phyloP scores from a whole-genome alignment of 2,113 vertebrate species.

The Pachyramphus minor region DNA sequence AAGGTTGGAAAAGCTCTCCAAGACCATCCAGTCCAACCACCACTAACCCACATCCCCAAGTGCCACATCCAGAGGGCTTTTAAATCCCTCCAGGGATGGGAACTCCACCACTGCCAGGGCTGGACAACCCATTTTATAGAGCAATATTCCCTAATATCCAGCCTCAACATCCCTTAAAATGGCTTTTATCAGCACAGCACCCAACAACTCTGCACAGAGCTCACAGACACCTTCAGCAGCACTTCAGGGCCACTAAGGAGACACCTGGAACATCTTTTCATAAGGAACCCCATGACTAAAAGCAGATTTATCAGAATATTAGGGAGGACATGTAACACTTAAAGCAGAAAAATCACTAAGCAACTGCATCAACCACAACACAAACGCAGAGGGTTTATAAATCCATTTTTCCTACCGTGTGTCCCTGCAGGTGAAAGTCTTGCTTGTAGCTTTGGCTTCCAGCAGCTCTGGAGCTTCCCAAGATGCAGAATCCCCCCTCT shows the following conservation, averaged over 20 bases:
- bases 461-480: neutral
- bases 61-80: neutral
- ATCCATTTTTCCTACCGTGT: neutral
- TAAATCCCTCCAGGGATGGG: neutral
- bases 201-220: neutral
- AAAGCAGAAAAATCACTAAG: neutral
- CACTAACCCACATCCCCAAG: neutral
- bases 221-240: neutral
- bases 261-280: neutral
- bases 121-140: neutral
- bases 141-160: too few relatives aligned
- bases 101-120: neutral
- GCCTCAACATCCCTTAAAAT: neutral
- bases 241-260: neutral
- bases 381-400: accelerated
- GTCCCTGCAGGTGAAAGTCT: neutral
- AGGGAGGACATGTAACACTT: accelerated
- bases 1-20: neutral
- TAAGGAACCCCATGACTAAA: neutral
- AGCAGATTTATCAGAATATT: neutral
- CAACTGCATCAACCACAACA: neutral
- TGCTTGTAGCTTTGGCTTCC: neutral
- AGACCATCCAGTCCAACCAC: neutral
- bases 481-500: neutral
- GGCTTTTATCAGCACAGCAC: neutral